A percentile compares a stretch with the other conserved stretches of the same genome.
Conservation (phyloP, 2,113 vertebrate genomes). For the Heloderma charlesbogerti region DNA sequence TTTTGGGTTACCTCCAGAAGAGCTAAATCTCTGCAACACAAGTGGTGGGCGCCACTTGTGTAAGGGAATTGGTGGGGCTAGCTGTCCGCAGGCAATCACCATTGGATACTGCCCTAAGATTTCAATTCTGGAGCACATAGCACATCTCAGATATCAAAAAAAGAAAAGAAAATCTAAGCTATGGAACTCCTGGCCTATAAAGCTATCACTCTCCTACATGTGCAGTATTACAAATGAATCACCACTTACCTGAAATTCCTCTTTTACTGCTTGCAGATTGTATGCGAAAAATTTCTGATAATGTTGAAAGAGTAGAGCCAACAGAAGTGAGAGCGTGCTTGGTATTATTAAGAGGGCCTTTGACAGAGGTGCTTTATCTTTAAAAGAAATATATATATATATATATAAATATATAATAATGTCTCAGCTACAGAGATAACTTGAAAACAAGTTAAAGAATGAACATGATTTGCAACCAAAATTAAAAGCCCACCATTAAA, state of each 20-base stretch:
- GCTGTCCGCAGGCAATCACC: too few species aligned
- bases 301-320: conserved; percentile 81
- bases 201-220: not conserved
- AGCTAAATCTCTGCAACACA: too few species aligned
- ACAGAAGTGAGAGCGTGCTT: conserved; percentile 78
- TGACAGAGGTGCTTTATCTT: conserved; percentile 86
- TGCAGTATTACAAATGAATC: not conserved
- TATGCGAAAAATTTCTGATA: conserved; percentile 82
- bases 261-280: conserved; percentile 81
- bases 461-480: conserved; percentile 3
- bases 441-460: conserved; percentile 12
- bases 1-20: too few species aligned
- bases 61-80: too few species aligned
- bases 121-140: not conserved
- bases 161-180: not conserved
- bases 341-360: conserved; percentile 83
- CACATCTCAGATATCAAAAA: not conserved
- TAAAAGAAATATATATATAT: conserved; percentile 67
- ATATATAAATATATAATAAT: conserved; percentile 26
- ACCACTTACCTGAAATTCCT: conserved; percentile 80
- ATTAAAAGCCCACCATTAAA: not conserved
- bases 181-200: not conserved
- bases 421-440: conserved; percentile 7
- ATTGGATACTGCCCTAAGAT: not conserved
- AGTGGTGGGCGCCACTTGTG: too few species aligned